A percentile compares a stretch with the other conserved stretches of the same genome.
These are phyloP conservation scores for Streblospio benedicti DNA, from an alignment of 1,140 invertebrate species.

Conservation along the genomic window DNA sequence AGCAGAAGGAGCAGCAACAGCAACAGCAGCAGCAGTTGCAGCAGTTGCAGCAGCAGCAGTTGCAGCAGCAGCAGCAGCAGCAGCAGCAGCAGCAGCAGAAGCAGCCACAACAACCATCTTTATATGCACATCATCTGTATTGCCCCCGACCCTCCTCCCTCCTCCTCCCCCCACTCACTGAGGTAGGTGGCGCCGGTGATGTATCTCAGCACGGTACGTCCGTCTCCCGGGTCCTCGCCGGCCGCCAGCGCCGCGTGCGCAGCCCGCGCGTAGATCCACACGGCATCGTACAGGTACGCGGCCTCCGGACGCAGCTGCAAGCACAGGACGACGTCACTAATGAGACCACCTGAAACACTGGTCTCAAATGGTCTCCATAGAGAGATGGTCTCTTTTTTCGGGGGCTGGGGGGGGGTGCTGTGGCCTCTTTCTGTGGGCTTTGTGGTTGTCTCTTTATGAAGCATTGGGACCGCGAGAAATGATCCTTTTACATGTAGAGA, in stretches of 20 bases:
- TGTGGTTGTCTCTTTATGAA: neutral
- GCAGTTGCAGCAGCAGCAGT: no score
- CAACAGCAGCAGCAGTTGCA: no score
- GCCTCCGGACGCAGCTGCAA: slow-evolving; percentile 28
- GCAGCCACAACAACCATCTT: neutral
- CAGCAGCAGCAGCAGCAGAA: neutral
- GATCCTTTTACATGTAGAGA: neutral
- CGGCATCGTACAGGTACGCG: slow-evolving; percentile 40
- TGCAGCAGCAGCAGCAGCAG: neutral
- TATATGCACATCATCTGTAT: no score
- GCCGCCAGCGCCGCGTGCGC: slow-evolving; percentile 25
- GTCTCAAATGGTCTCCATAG: neutral
- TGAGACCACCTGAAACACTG: neutral
- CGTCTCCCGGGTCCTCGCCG: slow-evolving; percentile 26
- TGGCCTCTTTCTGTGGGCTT: no score
- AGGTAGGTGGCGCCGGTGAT: slow-evolving; percentile 34
- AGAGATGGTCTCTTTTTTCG: neutral
- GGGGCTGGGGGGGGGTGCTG: no score
- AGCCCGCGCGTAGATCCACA: slow-evolving; percentile 36
- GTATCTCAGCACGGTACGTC: slow-evolving; percentile 29
- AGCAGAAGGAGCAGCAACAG: no score
- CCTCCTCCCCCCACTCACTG: slow-evolving; percentile 27
- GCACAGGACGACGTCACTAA: neutral
- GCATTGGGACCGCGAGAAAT: neutral
- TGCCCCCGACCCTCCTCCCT: neutral